A percentile compares a stretch with the other conserved stretches of the same genome.
Conservation (phyloP, 2,113 vertebrate genomes). For the Cervus canadensis region DNA sequence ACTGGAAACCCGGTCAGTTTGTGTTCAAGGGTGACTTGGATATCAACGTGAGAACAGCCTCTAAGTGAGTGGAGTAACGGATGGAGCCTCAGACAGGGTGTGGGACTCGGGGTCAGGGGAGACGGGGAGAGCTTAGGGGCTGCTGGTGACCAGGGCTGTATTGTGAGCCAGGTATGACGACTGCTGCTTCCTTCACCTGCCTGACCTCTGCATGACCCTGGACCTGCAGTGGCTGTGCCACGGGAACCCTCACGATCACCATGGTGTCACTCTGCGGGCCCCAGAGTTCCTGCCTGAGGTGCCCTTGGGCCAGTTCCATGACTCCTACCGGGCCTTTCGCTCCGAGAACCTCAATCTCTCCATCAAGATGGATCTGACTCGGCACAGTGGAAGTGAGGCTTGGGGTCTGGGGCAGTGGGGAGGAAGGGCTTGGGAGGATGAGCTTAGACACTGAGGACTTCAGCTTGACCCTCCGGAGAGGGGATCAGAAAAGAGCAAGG, state of each 20-base stretch:
- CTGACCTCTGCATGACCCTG: conserved; percentile 94
- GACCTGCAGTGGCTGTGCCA: conserved; percentile 97
- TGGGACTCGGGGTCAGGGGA: background rate
- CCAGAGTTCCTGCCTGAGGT: conserved; percentile 90
- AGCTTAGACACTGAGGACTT: background rate
- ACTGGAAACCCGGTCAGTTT: conserved; percentile 95
- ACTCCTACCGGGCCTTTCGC: conserved; percentile 97
- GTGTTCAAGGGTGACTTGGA: conserved; percentile 95
- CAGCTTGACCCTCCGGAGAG: background rate
- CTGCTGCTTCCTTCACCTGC: conserved; percentile 96
- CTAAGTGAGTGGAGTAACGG: conserved; percentile 88
- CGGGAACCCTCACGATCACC: conserved; percentile 96
- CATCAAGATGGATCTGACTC: conserved; percentile 95
- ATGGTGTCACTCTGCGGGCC: conserved; percentile 91
- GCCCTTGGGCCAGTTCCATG: conserved; percentile 91
- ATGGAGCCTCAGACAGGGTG: background rate
- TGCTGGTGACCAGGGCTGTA: background rate
- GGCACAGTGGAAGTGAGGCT: conserved; percentile 81
- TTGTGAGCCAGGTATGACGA: conserved; percentile 90
- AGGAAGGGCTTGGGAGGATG: conserved; percentile 2
- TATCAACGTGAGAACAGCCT: conserved; percentile 96
- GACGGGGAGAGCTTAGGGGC: background rate
- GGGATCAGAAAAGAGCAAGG: background rate
- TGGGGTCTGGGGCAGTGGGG: conserved; percentile 26
- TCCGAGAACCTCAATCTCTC: conserved; percentile 97